A percentile compares a stretch with the other conserved stretches of the same genome.
These are phyloP conservation scores for Pelmatolapia mariae DNA, from an alignment of 2,113 vertebrate genomes.

Conservation along the genomic window DNA sequence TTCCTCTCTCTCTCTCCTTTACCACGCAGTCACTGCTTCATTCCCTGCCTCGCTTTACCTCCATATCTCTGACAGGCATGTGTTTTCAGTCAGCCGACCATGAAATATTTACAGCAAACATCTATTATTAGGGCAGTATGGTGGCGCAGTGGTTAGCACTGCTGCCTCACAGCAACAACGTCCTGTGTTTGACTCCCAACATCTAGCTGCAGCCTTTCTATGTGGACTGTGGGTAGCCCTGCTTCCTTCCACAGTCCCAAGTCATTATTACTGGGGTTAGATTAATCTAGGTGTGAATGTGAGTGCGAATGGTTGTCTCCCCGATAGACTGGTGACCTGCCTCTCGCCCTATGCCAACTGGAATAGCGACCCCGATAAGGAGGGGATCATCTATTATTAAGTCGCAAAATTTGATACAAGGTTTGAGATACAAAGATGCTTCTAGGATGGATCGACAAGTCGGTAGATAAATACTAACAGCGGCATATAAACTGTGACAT, in stretches of 20 bases:
- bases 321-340: neutral
- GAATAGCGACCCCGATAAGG: neutral
- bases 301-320: neutral
- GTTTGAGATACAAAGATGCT: constrained; percentile 27
- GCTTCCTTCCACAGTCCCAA: neutral
- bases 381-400: constrained; percentile 66
- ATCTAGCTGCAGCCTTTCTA: neutral
- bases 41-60: constrained; percentile 8
- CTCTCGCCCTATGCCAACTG: neutral
- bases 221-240: neutral
- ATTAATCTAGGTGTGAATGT: neutral
- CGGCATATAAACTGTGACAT: neutral
- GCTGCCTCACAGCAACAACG: neutral
- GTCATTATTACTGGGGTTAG: neutral
- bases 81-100: constrained; percentile 63
- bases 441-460: neutral
- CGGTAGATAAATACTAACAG: neutral
- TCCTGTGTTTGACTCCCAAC: neutral
- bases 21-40: neutral
- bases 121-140: constrained; percentile 58
- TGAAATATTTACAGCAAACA: constrained; percentile 72
- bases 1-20: neutral
- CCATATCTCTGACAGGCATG: constrained; percentile 54
- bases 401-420: constrained; percentile 55
- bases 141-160: neutral